phyloP scores from a whole-genome alignment of 2,113 vertebrate genomes.

The Platichthys flesus region DNA sequence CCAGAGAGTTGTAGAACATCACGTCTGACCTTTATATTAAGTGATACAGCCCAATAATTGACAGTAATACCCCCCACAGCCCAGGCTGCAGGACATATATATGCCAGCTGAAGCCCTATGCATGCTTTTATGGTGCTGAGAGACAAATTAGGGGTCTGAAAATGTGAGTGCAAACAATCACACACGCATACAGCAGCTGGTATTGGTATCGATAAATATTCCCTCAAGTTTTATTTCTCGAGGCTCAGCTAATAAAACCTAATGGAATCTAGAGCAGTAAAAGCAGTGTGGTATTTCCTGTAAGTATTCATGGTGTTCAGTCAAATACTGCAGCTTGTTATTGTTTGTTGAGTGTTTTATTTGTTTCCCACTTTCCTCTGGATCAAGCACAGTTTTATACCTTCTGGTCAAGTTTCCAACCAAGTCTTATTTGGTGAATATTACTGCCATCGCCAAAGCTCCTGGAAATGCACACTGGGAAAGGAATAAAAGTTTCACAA shows the following conservation, averaged over 20 bases:
- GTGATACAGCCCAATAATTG: constrained; percentile 16
- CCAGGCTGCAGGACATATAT: constrained; percentile 22
- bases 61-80: constrained; percentile 19
- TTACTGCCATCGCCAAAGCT: constrained; percentile 9
- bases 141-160: neutral
- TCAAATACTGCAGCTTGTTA: constrained; percentile 13
- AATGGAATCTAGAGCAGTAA: constrained; percentile 26
- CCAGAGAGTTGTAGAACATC: constrained; percentile 40
- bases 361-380: constrained; percentile 42
- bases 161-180: constrained; percentile 3
- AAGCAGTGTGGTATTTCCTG: constrained; percentile 33
- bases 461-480: constrained; percentile 27
- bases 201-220: constrained; percentile 17
- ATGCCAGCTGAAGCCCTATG: constrained; percentile 9
- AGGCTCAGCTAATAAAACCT: constrained; percentile 22
- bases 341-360: constrained; percentile 23
- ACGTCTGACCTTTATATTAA: constrained; percentile 54
- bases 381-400: constrained; percentile 12
- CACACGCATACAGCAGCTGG: constrained; percentile 8
- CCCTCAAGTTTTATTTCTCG: constrained; percentile 22
- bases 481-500: constrained; percentile 18
- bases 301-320: constrained; percentile 14
- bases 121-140: constrained; percentile 13
- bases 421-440: constrained; percentile 1
- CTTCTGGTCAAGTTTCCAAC: constrained; percentile 43